Evolutionary conservation across 2,113 vertebrate genomes (phyloP).

Genomic region (Psilopsiagon aymara): DNA sequence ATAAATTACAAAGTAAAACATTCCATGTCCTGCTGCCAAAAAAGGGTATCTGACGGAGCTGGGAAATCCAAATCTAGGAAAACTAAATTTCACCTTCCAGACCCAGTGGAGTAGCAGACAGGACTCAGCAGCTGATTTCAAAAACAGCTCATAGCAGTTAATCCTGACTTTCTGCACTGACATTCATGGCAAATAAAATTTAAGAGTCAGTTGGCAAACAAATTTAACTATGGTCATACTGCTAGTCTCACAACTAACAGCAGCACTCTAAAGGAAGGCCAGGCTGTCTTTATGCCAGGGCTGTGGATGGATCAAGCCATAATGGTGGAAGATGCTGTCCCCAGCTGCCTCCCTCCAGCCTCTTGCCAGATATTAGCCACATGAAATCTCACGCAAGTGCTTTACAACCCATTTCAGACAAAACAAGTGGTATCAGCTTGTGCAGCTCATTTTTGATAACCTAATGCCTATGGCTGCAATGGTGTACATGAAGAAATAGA

Average conservation of each 20-base stretch:
- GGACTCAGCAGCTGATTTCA: background rate
- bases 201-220: background rate
- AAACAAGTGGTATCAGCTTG: background rate
- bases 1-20: conserved; percentile 31
- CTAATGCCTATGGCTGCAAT: background rate
- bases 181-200: background rate
- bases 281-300: background rate
- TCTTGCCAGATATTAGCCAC: background rate
- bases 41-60: background rate
- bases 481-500: background rate
- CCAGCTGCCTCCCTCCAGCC: background rate
- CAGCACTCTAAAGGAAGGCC: background rate
- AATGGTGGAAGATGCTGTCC: background rate
- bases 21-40: conserved; percentile 9
- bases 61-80: background rate
- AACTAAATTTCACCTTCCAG: conserved; percentile 3
- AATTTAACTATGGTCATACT: background rate
- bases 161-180: background rate
- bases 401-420: background rate
- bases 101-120: background rate
- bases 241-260: background rate
- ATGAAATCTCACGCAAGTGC: background rate
- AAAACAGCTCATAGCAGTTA: background rate
- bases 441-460: background rate
- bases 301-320: background rate